These are phyloP conservation scores for Oreocharis arfaki DNA, from an alignment of 2,113 vertebrate species.

Conservation along the genomic window DNA sequence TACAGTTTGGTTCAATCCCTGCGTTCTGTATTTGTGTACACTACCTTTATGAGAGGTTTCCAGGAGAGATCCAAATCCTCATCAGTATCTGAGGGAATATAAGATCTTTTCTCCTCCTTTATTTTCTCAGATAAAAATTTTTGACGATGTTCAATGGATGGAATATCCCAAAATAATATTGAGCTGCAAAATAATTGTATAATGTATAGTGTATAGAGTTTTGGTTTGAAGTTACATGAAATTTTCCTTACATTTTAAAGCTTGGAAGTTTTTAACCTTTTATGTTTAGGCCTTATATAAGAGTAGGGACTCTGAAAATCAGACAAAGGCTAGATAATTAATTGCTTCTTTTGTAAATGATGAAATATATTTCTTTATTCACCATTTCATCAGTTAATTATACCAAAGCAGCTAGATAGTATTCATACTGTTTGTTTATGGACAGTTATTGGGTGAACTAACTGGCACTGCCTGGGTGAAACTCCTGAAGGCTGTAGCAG, in stretches of 20 bases:
- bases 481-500: neutral
- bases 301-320: neutral
- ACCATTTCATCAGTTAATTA: neutral
- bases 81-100: constrained; percentile 70
- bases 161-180: constrained; percentile 89
- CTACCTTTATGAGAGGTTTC: constrained; percentile 86
- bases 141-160: constrained; percentile 38
- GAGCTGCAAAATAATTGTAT: constrained; percentile 63
- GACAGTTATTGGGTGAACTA: neutral
- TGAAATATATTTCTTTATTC: neutral
- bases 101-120: constrained; percentile 59
- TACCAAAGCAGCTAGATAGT: neutral
- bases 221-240: neutral
- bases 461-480: neutral
- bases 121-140: constrained; percentile 47
- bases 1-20: neutral
- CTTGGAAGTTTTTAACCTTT: neutral
- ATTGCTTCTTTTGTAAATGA: neutral
- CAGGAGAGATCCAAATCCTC: constrained; percentile 81
- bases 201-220: neutral
- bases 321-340: neutral
- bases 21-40: neutral
- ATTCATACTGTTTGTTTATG: neutral
- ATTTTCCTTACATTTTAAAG: neutral
- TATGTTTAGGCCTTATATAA: neutral